Evolutionary conservation across 2,113 vertebrate genomes (phyloP).

Genomic region (Aviceda subcristata): DNA sequence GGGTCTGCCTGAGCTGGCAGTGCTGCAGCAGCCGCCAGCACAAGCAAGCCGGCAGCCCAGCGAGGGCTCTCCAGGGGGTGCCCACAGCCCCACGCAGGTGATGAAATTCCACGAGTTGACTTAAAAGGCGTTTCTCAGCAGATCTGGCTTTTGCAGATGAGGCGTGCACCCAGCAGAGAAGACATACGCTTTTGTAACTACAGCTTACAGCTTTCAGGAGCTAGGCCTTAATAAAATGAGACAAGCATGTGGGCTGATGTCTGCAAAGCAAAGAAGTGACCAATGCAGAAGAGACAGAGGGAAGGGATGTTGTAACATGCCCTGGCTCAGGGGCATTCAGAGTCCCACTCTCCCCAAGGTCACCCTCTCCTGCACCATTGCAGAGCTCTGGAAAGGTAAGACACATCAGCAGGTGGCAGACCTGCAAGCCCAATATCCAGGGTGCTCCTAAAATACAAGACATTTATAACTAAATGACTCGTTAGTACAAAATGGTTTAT

Average conservation of each 20-base stretch:
- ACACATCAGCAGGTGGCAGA: background rate
- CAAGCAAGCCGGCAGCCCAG: accelerated
- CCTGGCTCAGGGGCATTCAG: background rate
- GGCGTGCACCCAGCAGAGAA: background rate
- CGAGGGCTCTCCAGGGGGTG: accelerated
- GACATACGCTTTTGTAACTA: background rate
- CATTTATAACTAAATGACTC: background rate
- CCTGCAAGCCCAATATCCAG: background rate
- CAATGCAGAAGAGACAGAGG: accelerated
- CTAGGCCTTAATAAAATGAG: background rate
- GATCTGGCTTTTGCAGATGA: background rate
- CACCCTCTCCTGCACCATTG: background rate
- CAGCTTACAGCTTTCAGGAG: background rate
- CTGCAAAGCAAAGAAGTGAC: background rate
- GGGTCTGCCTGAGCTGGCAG: background rate
- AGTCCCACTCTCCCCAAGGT: background rate
- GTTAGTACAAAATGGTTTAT: background rate
- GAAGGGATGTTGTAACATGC: background rate
- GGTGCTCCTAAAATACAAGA: background rate
- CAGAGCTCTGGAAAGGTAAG: background rate
- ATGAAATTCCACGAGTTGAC: background rate
- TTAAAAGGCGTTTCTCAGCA: background rate
- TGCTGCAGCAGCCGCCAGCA: accelerated
- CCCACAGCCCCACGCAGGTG: accelerated
- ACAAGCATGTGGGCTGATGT: background rate